Base-by-base conservation (phyloP, 2,888 invertebrate species). In the Cryptophagus acutangulus region DNA sequence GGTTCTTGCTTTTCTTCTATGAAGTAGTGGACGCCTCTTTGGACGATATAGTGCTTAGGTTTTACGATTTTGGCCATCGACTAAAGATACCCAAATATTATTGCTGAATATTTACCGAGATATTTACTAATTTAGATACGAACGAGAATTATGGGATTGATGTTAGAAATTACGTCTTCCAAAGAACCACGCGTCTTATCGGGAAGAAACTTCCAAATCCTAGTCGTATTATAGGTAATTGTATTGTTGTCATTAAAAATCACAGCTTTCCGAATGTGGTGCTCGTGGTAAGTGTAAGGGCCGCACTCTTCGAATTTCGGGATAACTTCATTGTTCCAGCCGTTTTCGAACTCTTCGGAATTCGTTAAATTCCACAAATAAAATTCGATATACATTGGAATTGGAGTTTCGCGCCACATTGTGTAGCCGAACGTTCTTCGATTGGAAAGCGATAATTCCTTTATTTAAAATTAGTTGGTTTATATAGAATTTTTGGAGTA, bases 341-440 rank as follows among this genome's bases (percentile, higher is more conserved):
- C 62, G 17, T 72, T 66, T 2, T 74, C 50, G 2, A 80, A 74
- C 10, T 84, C 79, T 4, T 80, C 70, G 0, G 79, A 72, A 65
- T 91, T 90, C 1, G 83, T 84, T 74, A 88, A 85, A 65, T 90
- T 87, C 61, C 82, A 90, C 61, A 90, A 69, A 60, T 77, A 78
- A 48, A 85, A 74, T 51, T 83, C 80, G 35, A 89, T 67, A 62
- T 83, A 87, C 78, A 90, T 84, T 0, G 89, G 88, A 45, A 90
- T 79, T 0, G 90, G 89, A 0, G 87, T 84, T 58, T 85, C 81
- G 46, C 77, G 71, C 92, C 92, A 93, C 52, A 84, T 75, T 0
- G 74, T 65, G 64, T 77, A 91, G 17, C 79, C 81, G 41, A 70
- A 73, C 0, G 87, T 84, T 2, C 72, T 70, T 1, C 74, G 70